These are phyloP conservation scores for Pygoscelis antarcticus DNA, from an alignment of 2,113 vertebrate species.

Conservation along the genomic window DNA sequence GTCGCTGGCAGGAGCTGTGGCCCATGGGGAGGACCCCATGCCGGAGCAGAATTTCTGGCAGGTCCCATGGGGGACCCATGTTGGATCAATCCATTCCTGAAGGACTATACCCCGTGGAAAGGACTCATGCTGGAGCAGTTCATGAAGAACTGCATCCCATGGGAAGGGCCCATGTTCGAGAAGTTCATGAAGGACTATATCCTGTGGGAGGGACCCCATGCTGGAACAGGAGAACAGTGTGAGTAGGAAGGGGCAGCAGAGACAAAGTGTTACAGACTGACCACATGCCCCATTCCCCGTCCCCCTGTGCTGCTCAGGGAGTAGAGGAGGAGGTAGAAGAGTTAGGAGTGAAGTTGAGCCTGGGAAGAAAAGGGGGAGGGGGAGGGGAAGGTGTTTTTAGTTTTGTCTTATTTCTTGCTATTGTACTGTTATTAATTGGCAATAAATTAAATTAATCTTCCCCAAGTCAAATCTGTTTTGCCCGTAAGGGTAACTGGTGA, in stretches of 20 bases:
- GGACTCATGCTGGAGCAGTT: neutral
- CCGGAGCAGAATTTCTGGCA: neutral
- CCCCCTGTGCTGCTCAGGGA: neutral
- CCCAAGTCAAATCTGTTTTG: neutral
- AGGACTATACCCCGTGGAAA: neutral
- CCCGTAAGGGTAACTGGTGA: neutral
- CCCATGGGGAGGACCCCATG: neutral
- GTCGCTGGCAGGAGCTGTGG: neutral
- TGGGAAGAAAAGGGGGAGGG: neutral
- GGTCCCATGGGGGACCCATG: neutral
- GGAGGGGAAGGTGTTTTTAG: neutral
- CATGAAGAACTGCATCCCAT: neutral
- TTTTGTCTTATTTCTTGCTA: neutral
- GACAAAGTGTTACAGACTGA: neutral
- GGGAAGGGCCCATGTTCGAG: neutral
- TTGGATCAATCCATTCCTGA: neutral
- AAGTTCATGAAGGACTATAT: neutral
- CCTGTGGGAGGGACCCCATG: accelerated
- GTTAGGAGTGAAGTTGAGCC: neutral
- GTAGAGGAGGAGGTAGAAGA: neutral
- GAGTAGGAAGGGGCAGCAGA: neutral
- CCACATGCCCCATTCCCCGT: neutral
- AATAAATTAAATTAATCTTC: neutral
- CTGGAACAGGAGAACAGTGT: neutral
- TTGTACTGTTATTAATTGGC: neutral